Percentiles rank a stretch among this genome's conserved stretches.
phyloP scores from a whole-genome alignment of 2,888 invertebrate species.

The Eledone cirrhosa region DNA sequence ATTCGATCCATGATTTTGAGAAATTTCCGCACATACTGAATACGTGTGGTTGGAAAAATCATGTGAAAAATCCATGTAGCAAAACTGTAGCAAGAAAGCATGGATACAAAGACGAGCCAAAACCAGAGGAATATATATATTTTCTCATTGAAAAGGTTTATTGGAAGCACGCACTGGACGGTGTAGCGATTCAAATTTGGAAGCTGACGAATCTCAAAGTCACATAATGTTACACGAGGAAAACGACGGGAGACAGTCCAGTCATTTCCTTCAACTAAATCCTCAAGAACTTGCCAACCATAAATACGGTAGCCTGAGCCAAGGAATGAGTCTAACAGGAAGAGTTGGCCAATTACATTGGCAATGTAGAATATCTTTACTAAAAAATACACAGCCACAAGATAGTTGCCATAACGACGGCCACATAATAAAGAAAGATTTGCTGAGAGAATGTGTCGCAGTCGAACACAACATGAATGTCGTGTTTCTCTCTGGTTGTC shows the following conservation, averaged over 20 bases:
- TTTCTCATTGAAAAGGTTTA: constrained; percentile 64
- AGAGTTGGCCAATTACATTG: constrained; percentile 68
- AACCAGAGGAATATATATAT: constrained; percentile 67
- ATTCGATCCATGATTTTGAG: constrained; percentile 68
- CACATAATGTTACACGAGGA: constrained; percentile 65
- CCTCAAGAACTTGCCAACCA: constrained; percentile 68
- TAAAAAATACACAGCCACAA: constrained; percentile 66
- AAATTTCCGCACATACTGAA: constrained; percentile 67
- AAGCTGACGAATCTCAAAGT: constrained; percentile 64
- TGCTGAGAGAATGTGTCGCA: constrained; percentile 59
- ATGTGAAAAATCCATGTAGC: constrained; percentile 64
- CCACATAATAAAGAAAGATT: constrained; percentile 63
- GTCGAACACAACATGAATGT: constrained; percentile 58
- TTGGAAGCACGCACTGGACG: constrained; percentile 61
- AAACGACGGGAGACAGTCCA: constrained; percentile 61
- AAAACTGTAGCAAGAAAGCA: constrained; percentile 60
- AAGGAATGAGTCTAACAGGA: constrained; percentile 68
- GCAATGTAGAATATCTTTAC: constrained; percentile 66
- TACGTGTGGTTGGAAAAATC: constrained; percentile 63
- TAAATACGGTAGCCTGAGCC: constrained; percentile 65
- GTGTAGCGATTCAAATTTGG: constrained; percentile 62
- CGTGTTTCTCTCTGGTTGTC: constrained; percentile 62
- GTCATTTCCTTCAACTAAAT: constrained; percentile 64
- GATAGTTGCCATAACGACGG: constrained; percentile 68
- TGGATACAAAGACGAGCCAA: constrained; percentile 63